Evolutionary conservation across 1,140 invertebrate species (phyloP).

Genomic region (Dreissena polymorpha): DNA sequence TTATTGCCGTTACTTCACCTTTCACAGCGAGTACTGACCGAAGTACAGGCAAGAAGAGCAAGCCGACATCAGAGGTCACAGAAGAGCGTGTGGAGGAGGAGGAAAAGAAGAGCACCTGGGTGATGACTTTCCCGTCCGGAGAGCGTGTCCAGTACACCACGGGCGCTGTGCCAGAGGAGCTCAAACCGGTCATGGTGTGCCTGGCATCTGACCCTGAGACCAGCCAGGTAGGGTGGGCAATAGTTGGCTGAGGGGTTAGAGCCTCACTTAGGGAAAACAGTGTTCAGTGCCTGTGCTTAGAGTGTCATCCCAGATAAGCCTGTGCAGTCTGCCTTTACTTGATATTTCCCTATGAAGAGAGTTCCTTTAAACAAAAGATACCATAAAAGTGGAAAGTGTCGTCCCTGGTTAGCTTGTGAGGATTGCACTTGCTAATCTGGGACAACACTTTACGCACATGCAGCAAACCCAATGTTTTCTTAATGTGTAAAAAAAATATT

Average conservation of each 20-base stretch:
- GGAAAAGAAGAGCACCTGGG: slow-evolving; percentile 68
- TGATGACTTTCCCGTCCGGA: slow-evolving; percentile 74
- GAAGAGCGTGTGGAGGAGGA: slow-evolving; percentile 55
- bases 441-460: too few species aligned
- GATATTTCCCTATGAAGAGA: too few species aligned
- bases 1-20: background rate
- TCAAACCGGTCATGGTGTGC: slow-evolving; percentile 69
- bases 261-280: too few species aligned
- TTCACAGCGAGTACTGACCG: slow-evolving; percentile 42
- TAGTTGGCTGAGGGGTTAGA: too few species aligned
- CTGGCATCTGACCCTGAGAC: slow-evolving; percentile 76
- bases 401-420: too few species aligned
- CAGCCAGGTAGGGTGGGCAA: slow-evolving; percentile 69
- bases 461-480: too few species aligned
- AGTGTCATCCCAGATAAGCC: too few species aligned
- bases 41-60: slow-evolving; percentile 51
- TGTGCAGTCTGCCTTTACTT: background rate
- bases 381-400: too few species aligned
- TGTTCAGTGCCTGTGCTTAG: too few species aligned
- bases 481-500: too few species aligned
- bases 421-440: too few species aligned
- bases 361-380: too few species aligned
- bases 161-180: slow-evolving; percentile 61
- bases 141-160: slow-evolving; percentile 64
- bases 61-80: slow-evolving; percentile 10